Evolutionary conservation across 2,888 invertebrate genomes (phyloP).

Genomic region (Tyria jacobaeae): DNA sequence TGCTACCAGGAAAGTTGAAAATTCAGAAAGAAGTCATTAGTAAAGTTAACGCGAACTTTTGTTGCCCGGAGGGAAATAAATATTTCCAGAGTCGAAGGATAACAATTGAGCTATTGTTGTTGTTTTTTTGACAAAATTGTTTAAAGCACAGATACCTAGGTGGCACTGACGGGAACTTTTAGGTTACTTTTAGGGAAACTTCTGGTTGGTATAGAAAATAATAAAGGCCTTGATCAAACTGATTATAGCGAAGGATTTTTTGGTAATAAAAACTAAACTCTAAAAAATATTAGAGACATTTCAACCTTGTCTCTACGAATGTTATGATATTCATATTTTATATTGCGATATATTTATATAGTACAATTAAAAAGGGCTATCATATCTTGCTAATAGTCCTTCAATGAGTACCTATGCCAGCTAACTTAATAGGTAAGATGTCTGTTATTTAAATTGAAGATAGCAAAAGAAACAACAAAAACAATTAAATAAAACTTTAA

Average conservation of each 20-base stretch:
- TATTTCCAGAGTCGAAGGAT: constrained; percentile 74
- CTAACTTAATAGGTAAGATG: not conserved
- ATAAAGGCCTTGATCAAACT: too few species aligned
- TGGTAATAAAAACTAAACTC: too few species aligned
- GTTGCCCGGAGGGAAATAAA: constrained; percentile 74
- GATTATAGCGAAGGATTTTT: too few species aligned
- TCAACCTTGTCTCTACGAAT: too few species aligned
- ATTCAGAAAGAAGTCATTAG: constrained; percentile 83
- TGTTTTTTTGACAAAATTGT: constrained; percentile 63
- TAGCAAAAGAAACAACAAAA: constrained; percentile 1
- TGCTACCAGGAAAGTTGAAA: constrained; percentile 70
- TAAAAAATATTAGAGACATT: too few species aligned
- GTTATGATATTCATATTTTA: too few species aligned
- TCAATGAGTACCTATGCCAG: not conserved
- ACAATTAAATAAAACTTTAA: not conserved
- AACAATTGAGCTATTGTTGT: constrained; percentile 72
- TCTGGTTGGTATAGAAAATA: too few species aligned
- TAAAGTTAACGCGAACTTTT: constrained; percentile 75
- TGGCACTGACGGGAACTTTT: constrained; percentile 9
- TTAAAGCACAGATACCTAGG: constrained; percentile 55
- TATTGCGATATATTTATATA: too few species aligned
- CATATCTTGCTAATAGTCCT: not conserved
- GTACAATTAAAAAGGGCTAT: too few species aligned
- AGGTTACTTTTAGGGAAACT: too few species aligned
- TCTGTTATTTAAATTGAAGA: not conserved